phyloP scores from a whole-genome alignment of 2,113 vertebrate species.

The Platanista minor region DNA sequence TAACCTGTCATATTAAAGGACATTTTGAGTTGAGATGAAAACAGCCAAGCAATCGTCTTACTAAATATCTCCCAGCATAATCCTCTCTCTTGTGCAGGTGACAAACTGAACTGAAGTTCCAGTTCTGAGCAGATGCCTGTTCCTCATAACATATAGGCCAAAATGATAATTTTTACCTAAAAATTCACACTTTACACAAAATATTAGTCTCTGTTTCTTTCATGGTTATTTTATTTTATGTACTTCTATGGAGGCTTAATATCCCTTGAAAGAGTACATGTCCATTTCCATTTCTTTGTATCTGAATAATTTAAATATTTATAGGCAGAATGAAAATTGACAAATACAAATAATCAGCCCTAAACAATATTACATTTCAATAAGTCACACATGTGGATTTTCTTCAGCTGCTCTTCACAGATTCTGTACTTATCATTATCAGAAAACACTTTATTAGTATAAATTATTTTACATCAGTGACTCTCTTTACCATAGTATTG shows the following conservation, averaged over 20 bases:
- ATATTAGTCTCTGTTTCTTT: background rate
- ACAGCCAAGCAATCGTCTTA: conserved; percentile 10
- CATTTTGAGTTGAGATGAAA: conserved; percentile 48
- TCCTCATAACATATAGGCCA: background rate
- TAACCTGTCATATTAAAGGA: conserved; percentile 52
- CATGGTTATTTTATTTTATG: background rate
- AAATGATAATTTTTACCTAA: background rate
- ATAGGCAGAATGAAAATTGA: conserved; percentile 1
- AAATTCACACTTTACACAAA: background rate
- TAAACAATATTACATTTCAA: conserved; percentile 45
- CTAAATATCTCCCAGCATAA: background rate
- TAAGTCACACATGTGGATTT: conserved; percentile 26
- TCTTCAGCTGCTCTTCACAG: background rate
- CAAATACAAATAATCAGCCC: conserved; percentile 40
- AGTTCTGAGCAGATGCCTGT: background rate
- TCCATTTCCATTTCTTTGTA: background rate
- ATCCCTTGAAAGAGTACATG: conserved; percentile 18
- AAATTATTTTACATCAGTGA: conserved; percentile 45
- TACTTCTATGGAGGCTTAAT: background rate
- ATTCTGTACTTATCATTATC: conserved; percentile 18
- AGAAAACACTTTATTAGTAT: conserved; percentile 26
- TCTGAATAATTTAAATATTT: conserved; percentile 42
- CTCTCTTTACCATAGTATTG: background rate
- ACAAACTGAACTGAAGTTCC: conserved; percentile 23
- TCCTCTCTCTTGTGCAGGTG: background rate